Percentiles rank a stretch among this genome's conserved stretches.
phyloP scores from a whole-genome alignment of 2,113 vertebrate species.

The Odocoileus virginianus region DNA sequence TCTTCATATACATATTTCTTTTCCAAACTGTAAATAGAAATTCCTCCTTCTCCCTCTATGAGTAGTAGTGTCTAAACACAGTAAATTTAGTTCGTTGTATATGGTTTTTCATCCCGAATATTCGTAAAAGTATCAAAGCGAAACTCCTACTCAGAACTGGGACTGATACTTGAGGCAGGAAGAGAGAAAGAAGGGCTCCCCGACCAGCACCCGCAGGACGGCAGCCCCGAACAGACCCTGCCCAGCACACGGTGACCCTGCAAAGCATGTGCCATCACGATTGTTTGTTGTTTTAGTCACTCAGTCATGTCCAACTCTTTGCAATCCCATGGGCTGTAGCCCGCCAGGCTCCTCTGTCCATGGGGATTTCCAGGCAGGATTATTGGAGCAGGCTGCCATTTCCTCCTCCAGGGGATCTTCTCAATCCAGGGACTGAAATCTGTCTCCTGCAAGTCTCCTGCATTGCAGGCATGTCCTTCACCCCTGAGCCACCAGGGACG shows the following conservation, averaged over 20 bases:
- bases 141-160: background rate
- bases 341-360: background rate
- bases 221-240: rapidly evolving
- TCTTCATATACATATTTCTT: background rate
- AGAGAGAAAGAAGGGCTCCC: background rate
- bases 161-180: rapidly evolving
- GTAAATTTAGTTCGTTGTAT: too few relatives aligned
- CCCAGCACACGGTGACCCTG: rapidly evolving
- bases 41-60: background rate
- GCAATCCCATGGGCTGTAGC: background rate
- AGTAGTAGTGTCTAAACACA: background rate
- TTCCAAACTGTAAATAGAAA: background rate
- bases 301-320: background rate
- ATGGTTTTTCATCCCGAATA: background rate
- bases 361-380: background rate
- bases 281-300: background rate
- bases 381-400: background rate
- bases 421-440: background rate
- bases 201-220: rapidly evolving
- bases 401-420: background rate
- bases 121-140: background rate
- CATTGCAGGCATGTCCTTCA: background rate
- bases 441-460: background rate
- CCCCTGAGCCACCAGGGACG: background rate
- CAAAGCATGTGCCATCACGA: rapidly evolving